Evolutionary conservation across 2,888 invertebrate species (phyloP).

Genomic region (Mythimna lalbum): DNA sequence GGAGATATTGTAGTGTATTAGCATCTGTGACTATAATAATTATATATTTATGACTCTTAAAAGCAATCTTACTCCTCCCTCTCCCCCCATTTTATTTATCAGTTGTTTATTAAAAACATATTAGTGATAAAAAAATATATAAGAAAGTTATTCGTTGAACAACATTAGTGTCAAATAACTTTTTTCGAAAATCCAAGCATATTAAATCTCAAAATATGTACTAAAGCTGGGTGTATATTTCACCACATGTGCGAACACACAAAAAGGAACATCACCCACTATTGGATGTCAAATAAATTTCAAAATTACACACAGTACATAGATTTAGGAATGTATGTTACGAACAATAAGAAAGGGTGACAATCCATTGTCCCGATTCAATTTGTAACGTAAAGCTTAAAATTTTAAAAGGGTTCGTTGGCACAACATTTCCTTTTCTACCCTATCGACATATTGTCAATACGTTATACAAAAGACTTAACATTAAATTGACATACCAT

Average conservation of each 20-base stretch:
- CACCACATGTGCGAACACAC: conserved; percentile 60
- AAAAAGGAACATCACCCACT: conserved; percentile 63
- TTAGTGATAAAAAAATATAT: too few species aligned
- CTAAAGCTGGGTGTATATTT: conserved; percentile 52
- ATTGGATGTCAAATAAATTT: conserved; percentile 78
- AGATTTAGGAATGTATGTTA: conserved; percentile 72
- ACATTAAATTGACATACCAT: conserved; percentile 90
- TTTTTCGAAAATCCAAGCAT: not conserved
- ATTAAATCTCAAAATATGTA: conserved; percentile 31
- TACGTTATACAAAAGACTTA: conserved; percentile 83
- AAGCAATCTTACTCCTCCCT: too few species aligned
- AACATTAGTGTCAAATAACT: not conserved
- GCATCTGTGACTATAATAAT: too few species aligned
- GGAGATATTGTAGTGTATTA: too few species aligned
- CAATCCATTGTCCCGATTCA: conserved; percentile 82
- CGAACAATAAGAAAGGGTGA: conserved; percentile 74
- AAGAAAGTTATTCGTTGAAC: too few species aligned
- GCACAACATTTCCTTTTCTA: conserved; percentile 78
- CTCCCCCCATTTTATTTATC: too few species aligned
- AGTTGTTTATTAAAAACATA: too few species aligned
- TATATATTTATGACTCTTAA: too few species aligned
- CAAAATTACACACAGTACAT: conserved; percentile 77
- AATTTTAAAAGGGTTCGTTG: conserved; percentile 86
- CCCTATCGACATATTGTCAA: conserved; percentile 89
- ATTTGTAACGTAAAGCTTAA: conserved; percentile 88